Evolutionary conservation across 2,797 vertebrate species (phyloP).

Genomic region (Diglossa cyanea): DNA sequence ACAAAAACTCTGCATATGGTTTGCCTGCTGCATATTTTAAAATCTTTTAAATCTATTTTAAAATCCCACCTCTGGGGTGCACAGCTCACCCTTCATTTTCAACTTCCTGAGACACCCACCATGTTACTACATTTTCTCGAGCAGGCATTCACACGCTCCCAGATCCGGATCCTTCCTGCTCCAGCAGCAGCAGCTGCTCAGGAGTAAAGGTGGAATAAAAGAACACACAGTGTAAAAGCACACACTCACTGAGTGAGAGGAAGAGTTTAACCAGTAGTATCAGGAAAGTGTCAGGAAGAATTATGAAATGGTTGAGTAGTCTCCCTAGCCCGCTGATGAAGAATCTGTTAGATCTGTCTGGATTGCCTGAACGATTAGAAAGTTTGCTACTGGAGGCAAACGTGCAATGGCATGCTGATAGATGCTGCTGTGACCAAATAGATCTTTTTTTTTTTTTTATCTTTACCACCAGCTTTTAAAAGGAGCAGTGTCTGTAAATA

Average conservation of each 20-base stretch:
- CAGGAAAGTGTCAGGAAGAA: not conserved
- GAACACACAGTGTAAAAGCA: not conserved
- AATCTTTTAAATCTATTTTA: too few species aligned
- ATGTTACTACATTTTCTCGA: not conserved
- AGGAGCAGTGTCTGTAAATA: not conserved
- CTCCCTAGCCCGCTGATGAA: not conserved
- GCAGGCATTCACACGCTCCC: not conserved
- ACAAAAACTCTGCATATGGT: not conserved
- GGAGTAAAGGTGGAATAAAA: not conserved
- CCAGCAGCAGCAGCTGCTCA: not conserved
- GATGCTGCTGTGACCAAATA: not conserved
- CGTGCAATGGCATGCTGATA: not conserved
- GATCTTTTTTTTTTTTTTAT: not conserved
- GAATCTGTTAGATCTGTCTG: not conserved
- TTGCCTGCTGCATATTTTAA: not conserved
- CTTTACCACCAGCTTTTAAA: not conserved
- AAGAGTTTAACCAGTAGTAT: not conserved
- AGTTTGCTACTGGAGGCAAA: not conserved
- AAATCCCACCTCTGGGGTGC: not conserved
- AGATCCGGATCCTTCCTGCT: not conserved
- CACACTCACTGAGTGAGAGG: accelerated
- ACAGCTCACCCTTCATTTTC: not conserved
- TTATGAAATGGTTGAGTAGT: not conserved
- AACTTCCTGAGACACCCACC: not conserved
- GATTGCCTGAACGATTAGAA: not conserved